Base-by-base conservation (phyloP, 1,140 invertebrate genomes). In the Drosophila athabasca region DNA sequence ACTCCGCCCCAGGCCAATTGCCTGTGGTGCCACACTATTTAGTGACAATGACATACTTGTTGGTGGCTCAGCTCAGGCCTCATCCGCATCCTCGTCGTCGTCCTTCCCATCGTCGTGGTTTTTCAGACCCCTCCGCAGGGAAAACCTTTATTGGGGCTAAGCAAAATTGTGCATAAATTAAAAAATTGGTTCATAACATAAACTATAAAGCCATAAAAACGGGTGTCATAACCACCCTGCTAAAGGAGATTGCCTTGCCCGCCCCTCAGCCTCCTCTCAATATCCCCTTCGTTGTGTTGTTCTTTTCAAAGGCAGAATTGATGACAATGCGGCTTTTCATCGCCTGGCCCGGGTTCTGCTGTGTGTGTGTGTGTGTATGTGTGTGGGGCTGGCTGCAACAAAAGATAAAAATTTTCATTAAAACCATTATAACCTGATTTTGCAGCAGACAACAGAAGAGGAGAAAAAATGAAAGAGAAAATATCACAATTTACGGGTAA, bases 381-480 rank as follows among this genome's bases (percentile, higher is more conserved):
- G 58, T 67, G 69, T 31, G 51, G 46, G 46, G 68, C 68, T 76
- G 71, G 72, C 67, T 72, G 61, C 64, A 82, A 83, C 67, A 82
- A 88, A 79, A 88, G 83, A 88, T 88, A 79, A 83, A 87, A 87
- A 88, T 83, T 87, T 69, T 87, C 71, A 87, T 87, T 87, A 87
- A 87, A 87, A 79, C 75, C 83, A 79, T 87, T 88, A 87, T 67
- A 84, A 85, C 68, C 76, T 76, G 68, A 62, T 76, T 55, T 64
- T 49, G 73, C 62, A 61, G 72, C 64, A 77, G 76, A 48, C 57
- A 64, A 57, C 62, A 50, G 45, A 17, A 29, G 4, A 57, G 15
- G 48, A 43, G 26, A 48, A 65, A 65, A 62, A 43, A 68, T 64
- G 41, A 58, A 62, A 62, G 52, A 45, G 60, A 62, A 45, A 58